A percentile compares a stretch with the other conserved stretches of the same genome.
Evolutionary conservation across 1,140 invertebrate species (phyloP).

Genomic region (Telenomus remus): DNA sequence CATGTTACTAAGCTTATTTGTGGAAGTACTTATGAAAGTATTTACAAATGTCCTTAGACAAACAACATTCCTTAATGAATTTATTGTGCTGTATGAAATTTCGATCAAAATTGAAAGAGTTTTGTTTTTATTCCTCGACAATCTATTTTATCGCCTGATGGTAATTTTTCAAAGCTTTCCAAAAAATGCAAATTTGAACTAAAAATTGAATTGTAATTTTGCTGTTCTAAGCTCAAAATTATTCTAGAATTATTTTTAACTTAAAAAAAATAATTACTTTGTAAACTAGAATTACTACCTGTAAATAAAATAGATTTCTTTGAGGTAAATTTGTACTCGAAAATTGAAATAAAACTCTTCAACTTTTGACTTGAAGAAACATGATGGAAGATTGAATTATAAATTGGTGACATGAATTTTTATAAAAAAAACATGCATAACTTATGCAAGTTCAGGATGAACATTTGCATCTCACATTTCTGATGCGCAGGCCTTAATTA

Average conservation of each 20-base stretch:
- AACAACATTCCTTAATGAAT: constrained; percentile 22
- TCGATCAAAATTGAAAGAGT: constrained; percentile 12
- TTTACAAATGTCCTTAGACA: constrained; percentile 15
- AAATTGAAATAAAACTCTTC: too few relatives aligned
- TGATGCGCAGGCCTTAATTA: constrained; percentile 26
- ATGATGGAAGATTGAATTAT: constrained; percentile 1
- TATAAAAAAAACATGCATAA: constrained; percentile 11
- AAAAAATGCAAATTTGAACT: too few relatives aligned
- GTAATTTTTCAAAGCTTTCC: too few relatives aligned
- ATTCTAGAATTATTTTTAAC: too few relatives aligned
- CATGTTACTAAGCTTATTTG: constrained; percentile 1
- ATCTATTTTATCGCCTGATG: not conserved
- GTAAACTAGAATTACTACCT: too few relatives aligned
- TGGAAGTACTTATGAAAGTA: not conserved
- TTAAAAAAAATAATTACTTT: too few relatives aligned
- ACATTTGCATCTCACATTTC: constrained; percentile 14
- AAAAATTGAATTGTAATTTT: too few relatives aligned
- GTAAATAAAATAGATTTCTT: not conserved
- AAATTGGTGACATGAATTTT: too few relatives aligned
- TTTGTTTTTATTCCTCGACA: not conserved
- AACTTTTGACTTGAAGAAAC: constrained; percentile 10
- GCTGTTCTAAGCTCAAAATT: too few relatives aligned
- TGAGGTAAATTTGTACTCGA: too few relatives aligned
- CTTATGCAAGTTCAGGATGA: constrained; percentile 1
- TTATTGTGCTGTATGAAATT: constrained; percentile 4